Evolutionary conservation across 2,797 vertebrate species (phyloP).

Genomic region (Leptodon cayanensis): DNA sequence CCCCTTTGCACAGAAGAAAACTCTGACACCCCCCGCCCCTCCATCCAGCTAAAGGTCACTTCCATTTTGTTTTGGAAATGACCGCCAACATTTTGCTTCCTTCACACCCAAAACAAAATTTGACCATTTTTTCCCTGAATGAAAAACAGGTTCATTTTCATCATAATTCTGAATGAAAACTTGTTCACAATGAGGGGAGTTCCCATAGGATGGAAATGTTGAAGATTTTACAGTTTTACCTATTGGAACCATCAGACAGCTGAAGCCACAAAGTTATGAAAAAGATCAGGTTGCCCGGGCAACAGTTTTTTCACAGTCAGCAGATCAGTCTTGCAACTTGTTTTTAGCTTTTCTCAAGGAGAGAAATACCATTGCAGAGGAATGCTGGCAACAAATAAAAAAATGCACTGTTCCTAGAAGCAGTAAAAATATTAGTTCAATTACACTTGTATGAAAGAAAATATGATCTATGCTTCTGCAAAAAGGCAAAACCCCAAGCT

Average conservation of each 20-base stretch:
- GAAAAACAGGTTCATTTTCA: not conserved
- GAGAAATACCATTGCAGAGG: not conserved
- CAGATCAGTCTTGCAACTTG: constrained; percentile 29
- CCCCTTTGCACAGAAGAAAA: not conserved
- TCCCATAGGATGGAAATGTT: not conserved
- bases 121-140: not conserved
- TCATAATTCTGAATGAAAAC: not conserved
- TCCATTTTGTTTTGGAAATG: not conserved
- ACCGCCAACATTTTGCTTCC: not conserved
- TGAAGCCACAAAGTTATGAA: constrained; percentile 10
- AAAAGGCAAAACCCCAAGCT: not conserved
- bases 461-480: not conserved
- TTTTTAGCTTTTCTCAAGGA: constrained; percentile 30
- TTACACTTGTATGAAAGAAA: not conserved
- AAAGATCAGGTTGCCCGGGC: constrained; percentile 24
- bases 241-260: not conserved
- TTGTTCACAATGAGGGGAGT: not conserved
- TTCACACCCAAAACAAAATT: not conserved
- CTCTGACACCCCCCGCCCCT: accelerated
- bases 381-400: not conserved
- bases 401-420: not conserved
- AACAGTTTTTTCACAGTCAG: constrained; percentile 54
- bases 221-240: not conserved
- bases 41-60: not conserved
- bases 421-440: not conserved